These are phyloP conservation scores for Caenorhabditis becei DNA, from an alignment of 2,888 invertebrate species.

Conservation along the genomic window DNA sequence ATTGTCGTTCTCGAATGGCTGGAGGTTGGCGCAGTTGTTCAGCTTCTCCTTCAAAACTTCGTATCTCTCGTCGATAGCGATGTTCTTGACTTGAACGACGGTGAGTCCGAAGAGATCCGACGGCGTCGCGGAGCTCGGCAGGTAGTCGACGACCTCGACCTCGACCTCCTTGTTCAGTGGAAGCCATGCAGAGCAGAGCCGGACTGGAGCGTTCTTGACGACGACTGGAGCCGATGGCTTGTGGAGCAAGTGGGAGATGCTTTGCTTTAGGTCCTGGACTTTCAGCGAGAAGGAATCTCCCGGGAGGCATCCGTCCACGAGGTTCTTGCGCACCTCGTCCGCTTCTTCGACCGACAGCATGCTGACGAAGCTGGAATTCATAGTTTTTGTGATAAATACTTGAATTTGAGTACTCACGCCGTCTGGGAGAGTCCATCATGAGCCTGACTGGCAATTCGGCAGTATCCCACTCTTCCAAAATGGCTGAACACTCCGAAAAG, in stretches of 20 bases:
- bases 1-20: conserved; percentile 39
- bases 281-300: conserved; percentile 22
- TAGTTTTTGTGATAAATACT: background rate
- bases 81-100: conserved; percentile 30
- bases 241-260: conserved; percentile 6
- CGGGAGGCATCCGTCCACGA: conserved; percentile 25
- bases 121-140: conserved; percentile 44
- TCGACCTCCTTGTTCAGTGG: conserved; percentile 41
- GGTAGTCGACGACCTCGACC: conserved; percentile 54
- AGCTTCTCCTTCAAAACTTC: conserved; percentile 43
- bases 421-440: conserved; percentile 33
- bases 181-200: conserved; percentile 39
- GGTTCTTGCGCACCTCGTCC: conserved; percentile 40
- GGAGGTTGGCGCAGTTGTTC: conserved; percentile 22
- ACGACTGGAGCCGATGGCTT: background rate
- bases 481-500: conserved; percentile 48
- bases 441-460: conserved; percentile 40
- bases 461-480: conserved; percentile 52
- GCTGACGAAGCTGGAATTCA: conserved; percentile 46
- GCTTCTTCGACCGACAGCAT: conserved; percentile 46
- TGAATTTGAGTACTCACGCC: conserved; percentile 26
- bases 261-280: conserved; percentile 36
- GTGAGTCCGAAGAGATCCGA: conserved; percentile 40
- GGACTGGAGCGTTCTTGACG: conserved; percentile 15
- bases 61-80: conserved; percentile 9